Percentiles rank a stretch among this genome's conserved stretches.
phyloP scores from a whole-genome alignment of 2,113 vertebrate genomes.

The Cryptotis parvus region DNA sequence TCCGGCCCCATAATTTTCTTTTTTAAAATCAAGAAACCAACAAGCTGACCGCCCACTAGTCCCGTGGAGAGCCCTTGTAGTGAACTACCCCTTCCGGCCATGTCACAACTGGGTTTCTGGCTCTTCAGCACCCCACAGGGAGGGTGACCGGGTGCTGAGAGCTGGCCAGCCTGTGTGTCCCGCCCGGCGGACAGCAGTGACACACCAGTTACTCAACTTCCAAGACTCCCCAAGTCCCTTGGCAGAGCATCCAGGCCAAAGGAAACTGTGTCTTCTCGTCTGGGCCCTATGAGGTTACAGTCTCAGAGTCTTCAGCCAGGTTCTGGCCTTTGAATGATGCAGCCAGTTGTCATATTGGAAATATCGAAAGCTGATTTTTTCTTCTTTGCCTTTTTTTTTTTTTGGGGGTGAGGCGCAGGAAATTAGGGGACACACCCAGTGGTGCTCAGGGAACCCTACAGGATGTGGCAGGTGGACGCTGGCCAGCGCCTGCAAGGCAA shows the following conservation, averaged over 20 bases:
- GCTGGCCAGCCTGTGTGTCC: not conserved
- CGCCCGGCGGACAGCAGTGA: no score
- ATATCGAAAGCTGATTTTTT: constrained; percentile 16
- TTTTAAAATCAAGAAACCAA: not conserved
- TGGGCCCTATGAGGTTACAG: not conserved
- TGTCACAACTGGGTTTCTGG: not conserved
- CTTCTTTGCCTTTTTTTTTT: not conserved
- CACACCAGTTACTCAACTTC: no score
- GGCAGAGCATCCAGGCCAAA: not conserved
- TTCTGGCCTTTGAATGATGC: not conserved
- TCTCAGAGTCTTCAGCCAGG: not conserved
- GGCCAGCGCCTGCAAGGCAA: no score
- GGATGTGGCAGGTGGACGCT: no score
- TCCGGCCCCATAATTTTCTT: no score
- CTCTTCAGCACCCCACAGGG: not conserved
- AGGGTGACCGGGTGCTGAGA: not conserved
- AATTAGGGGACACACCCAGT: no score
- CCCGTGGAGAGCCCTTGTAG: not conserved
- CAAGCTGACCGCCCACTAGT: not conserved
- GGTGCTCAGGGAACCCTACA: no score
- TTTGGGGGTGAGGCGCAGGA: no score
- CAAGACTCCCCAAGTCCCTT: no score
- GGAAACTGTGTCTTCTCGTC: not conserved
- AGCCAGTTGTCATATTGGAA: not conserved
- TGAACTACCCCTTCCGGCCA: not conserved